Evolutionary conservation across 2,797 vertebrate species (phyloP).

Genomic region (Mionectes olivaceus): DNA sequence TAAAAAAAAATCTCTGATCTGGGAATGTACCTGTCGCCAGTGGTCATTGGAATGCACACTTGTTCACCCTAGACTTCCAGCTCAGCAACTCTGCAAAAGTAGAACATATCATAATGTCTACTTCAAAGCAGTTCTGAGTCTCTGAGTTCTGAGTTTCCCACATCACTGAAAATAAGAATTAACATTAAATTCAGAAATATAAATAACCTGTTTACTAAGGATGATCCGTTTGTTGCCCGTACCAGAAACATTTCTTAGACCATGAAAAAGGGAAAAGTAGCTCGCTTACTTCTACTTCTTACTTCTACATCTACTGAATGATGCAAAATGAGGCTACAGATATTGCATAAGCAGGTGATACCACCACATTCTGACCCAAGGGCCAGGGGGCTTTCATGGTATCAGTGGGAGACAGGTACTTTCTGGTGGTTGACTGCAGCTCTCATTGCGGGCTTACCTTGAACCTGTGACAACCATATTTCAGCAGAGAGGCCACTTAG

Average conservation of each 20-base stretch:
- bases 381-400: not conserved
- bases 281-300: not conserved
- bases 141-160: not conserved
- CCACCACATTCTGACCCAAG: not conserved
- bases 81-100: not conserved
- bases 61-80: not conserved
- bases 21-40: not conserved
- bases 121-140: not conserved
- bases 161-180: not conserved
- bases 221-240: not conserved
- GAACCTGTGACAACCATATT: not conserved
- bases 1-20: not conserved
- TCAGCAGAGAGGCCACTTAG: not conserved
- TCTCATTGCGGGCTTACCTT: not conserved
- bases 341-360: not conserved
- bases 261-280: not conserved
- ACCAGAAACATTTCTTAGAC: not conserved
- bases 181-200: not conserved
- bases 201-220: not conserved
- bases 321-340: not conserved
- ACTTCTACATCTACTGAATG: not conserved
- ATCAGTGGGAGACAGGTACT: not conserved
- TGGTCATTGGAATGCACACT: not conserved
- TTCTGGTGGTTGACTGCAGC: not conserved
- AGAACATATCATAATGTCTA: not conserved